Conservation (phyloP, 1,140 invertebrate genomes). For the Zaprionus camerounensis region DNA sequence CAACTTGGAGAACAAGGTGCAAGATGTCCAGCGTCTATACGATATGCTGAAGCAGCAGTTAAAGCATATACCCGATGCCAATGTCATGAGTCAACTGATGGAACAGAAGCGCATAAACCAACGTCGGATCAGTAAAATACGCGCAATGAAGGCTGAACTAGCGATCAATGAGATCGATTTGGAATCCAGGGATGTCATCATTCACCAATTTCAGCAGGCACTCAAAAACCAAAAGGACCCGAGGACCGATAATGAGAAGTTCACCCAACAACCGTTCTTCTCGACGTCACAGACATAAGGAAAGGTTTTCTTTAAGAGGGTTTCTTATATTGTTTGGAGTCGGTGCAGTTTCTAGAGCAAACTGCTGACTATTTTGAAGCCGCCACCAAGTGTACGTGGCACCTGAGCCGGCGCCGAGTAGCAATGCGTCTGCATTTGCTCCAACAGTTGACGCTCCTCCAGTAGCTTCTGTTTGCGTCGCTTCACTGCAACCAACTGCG, state of each 20-base stretch:
- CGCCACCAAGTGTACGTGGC: slow-evolving; percentile 69
- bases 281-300: background rate
- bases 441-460: slow-evolving; percentile 69
- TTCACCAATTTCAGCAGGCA: slow-evolving; percentile 49
- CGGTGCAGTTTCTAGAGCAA: slow-evolving; percentile 38
- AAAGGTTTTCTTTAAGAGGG: background rate
- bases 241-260: background rate
- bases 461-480: slow-evolving; percentile 79
- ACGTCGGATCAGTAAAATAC: slow-evolving; percentile 42
- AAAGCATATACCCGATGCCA: slow-evolving; percentile 24
- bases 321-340: background rate
- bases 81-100: slow-evolving; percentile 23
- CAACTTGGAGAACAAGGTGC: slow-evolving; percentile 31
- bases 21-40: slow-evolving; percentile 15
- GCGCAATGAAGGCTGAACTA: slow-evolving; percentile 64
- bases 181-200: slow-evolving; percentile 58
- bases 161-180: slow-evolving; percentile 73
- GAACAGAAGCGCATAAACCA: slow-evolving; percentile 62
- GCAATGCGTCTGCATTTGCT: slow-evolving; percentile 78
- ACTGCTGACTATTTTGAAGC: slow-evolving; percentile 72
- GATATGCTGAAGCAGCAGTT: slow-evolving; percentile 46
- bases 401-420: slow-evolving; percentile 73
- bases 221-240: slow-evolving; percentile 16
- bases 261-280: background rate
- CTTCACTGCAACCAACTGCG: slow-evolving; percentile 75